Base-by-base conservation (phyloP, 2,888 invertebrate genomes). In the Pegoplata infirma region DNA sequence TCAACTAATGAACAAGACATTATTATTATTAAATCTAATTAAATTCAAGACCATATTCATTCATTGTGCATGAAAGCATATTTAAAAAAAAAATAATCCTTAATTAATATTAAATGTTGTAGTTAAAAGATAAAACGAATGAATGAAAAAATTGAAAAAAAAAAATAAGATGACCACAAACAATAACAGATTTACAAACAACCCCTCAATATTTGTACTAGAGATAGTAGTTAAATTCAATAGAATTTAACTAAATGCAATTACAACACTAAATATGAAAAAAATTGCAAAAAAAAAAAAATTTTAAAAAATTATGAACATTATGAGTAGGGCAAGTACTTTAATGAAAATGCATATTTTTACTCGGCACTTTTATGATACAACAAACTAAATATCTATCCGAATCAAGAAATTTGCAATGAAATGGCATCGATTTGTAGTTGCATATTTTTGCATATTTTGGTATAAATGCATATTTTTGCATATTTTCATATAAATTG, bases 1-100 rank as follows among this genome's bases (percentile, higher is more conserved):
- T 14, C 2, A 5, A 46, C 49, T 64, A 73, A 58, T 36, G 25
- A 71, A 74, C 69, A 66, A 79, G 79, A 74, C 69, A 67, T 66
- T 75, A 75, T 63, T 75, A 75, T 63, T 71, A 79, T 71, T 79
- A 75, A 79, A 79, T 79, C 79, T 79, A 79, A 79, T 79, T 79
- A 75, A 79, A 75, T 67, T 79, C 79, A 79, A 79, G 75, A 79
- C 79, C 79, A 79, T 63, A 75, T 75, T 79, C 71, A 72, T 71
- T 75, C 79, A 71, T 25, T 14, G 14, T 12, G 19, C 7, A 47
- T 16, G 44, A 14, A 40, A 21, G 28, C n/a, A 40, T 17, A 28
- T 23, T 28, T 8, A 21, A 21, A 6, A 47, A 46, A 64, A 74
- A 61, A 79, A n/a, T n/a, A 66, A 75, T 71, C 75, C 66, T 75